Base-by-base conservation (phyloP, 2,113 vertebrate genomes). In the Bufo bufo region DNA sequence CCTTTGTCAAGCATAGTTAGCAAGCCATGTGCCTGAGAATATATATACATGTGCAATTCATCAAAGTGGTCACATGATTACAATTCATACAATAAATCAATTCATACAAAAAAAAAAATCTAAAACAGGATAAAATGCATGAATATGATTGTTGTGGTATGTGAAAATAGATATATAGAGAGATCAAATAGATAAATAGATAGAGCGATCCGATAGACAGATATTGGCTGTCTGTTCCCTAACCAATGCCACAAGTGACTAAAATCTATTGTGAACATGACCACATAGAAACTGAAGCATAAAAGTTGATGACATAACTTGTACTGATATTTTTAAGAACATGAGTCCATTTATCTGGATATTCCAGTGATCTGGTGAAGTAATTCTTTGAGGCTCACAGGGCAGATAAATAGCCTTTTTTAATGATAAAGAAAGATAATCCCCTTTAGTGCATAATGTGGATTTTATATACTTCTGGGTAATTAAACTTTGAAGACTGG, bases 401-500 rank as follows among this genome's bases (percentile, higher is more conserved):
- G 69, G 7, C 9, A 61, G 56, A 61, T 81, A 20, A 47, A 61
- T 81, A 56, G 63, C 56, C 56, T 20, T 47, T 33, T 81, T 56
- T 61, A 45, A 45, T 81, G 43, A 61, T 61, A 47, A 61, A 45
- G 56, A 45, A 81, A 20, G 33, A 33, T 0, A 33, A 33, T 33
- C 7, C 33, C 56, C 58, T 16, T 45, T 8, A 11, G 58, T 58
- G 20, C 58, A 47, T 63, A 63, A 81, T 81, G 56, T 81, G 56
- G 58, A 20, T 45, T 81, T 61, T 63, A 82, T 65, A 47, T 63
- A 82, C 58, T 45, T 82, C 43, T 65, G 58, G 58, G 80, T 65
- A 82, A 82, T 82, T 82, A 65, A 78, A 78, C 50, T 23, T 54
- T 78, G 77, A 50, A 45, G 79, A 9, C 79, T 10, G 79, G 33